Base-by-base conservation (phyloP, 1,140 invertebrate species). In the Heliothis virescens region DNA sequence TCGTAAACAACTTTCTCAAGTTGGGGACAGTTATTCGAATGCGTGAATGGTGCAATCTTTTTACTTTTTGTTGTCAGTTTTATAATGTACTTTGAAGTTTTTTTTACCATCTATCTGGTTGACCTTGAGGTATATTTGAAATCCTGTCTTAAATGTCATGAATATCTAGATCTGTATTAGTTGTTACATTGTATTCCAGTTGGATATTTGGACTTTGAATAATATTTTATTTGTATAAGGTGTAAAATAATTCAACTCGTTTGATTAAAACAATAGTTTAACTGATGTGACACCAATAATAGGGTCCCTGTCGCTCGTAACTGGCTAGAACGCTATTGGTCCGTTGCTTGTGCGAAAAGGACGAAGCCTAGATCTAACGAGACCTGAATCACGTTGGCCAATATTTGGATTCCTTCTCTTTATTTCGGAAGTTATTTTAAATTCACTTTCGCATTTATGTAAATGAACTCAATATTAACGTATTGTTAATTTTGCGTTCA, bases 1-100 rank as follows among this genome's bases (percentile, higher is more conserved):
- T 85, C 81, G 79, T 83, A 89, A 90, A 92, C 84, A 92, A 90
- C 87, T 90, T 91, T 90, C 86, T 82, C 85, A 85, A 83, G 60
- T 79, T 83, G 79, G 60, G 50, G 53, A 41, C 63, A 59, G 79
- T 86, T 82, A 15, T 48, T 63, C 10, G 52, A 74, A 79, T 63
- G 73, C 69, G 63, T 73, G 65, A 50, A 77, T 83, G 80, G 82
- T 78, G 69, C 71, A 82, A 82, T 80, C 26, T 79, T 83, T 76
- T 60, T 62, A 67, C 75, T 69, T 62, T 71, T 65, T 73, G 16
- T 62, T 69, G 65, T 74, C 60, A 60, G 13, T 62, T 48, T 29
- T 41, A 41, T 41, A 41, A 41, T 41, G 34, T 41, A 41, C 34
- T 41, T 41, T 41, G 1, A 79, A 72, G 48, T 13, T 41, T 72